Conservation (phyloP, 2,888 invertebrate genomes). For the Agrotis clavis region DNA sequence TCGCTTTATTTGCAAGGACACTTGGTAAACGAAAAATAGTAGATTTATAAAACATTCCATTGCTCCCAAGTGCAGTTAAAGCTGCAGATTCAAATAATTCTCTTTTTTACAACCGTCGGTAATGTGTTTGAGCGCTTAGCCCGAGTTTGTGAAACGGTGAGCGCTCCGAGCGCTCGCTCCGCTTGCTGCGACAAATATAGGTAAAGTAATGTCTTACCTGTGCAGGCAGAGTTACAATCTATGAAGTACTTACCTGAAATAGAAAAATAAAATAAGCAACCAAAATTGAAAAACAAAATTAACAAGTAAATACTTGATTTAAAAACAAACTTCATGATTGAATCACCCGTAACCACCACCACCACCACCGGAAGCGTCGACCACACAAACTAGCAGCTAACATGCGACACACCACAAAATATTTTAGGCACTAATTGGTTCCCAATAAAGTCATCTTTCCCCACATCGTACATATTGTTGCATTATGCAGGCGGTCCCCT, state of each 20-base stretch:
- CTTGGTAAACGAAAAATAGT: conserved; percentile 8
- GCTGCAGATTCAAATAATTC: conserved; percentile 34
- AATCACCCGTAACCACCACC: not conserved
- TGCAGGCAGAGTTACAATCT: not conserved
- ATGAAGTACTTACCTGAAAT: conserved; percentile 62
- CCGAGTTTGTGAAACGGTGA: conserved; percentile 6
- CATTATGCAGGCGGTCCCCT: conserved; percentile 27
- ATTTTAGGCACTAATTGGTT: conserved; percentile 2
- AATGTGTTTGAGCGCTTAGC: conserved; percentile 29
- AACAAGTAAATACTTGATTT: no score
- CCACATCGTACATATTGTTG: conserved; percentile 4
- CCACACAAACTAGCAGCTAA: not conserved
- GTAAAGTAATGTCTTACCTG: conserved; percentile 48
- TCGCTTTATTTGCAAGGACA: conserved; percentile 9
- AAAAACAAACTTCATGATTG: no score
- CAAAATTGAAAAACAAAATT: conserved; percentile 1
- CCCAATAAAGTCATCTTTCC: not conserved
- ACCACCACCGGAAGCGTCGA: conserved; percentile 7
- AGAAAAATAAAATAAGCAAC: conserved; percentile 46
- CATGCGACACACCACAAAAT: not conserved
- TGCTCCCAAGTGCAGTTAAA: conserved; percentile 16
- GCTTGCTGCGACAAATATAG: not conserved
- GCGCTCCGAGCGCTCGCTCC: conserved; percentile 12
- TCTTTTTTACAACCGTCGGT: conserved; percentile 20
- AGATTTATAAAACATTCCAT: conserved; percentile 32